These are phyloP conservation scores for Empidonax alnorum DNA, from an alignment of 2,113 vertebrate genomes.

Conservation along the genomic window DNA sequence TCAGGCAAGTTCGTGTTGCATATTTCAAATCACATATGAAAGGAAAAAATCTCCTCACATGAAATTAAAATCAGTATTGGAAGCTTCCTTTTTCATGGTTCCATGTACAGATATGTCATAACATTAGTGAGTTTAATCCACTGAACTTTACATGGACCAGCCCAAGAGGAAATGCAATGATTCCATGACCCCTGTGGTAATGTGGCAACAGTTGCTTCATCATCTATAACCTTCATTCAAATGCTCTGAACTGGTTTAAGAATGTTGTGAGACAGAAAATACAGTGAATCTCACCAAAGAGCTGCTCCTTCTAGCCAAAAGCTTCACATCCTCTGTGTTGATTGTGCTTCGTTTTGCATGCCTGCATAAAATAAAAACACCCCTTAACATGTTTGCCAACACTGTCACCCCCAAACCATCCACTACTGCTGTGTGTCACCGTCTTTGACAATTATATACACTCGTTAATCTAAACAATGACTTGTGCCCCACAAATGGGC, in stretches of 20 bases:
- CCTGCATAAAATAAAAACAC: conserved; percentile 75
- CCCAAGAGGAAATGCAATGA: neutral
- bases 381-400: neutral
- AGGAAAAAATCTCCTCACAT: neutral
- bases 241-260: conserved; percentile 20
- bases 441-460: neutral
- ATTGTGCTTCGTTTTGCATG: conserved; percentile 90
- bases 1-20: neutral
- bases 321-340: conserved; percentile 90
- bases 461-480: neutral
- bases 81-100: neutral
- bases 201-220: neutral
- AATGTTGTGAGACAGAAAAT: neutral
- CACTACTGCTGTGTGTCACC: neutral
- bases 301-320: conserved; percentile 85
- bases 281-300: conserved; percentile 84
- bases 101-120: neutral
- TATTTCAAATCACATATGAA: neutral
- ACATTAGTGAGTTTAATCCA: neutral
- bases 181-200: neutral
- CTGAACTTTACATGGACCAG: neutral
- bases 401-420: neutral
- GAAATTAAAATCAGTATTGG: neutral
- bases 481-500: neutral
- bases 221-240: conserved; percentile 1